phyloP scores from a whole-genome alignment of 2,113 vertebrate species.

The Nycticorax nycticorax region DNA sequence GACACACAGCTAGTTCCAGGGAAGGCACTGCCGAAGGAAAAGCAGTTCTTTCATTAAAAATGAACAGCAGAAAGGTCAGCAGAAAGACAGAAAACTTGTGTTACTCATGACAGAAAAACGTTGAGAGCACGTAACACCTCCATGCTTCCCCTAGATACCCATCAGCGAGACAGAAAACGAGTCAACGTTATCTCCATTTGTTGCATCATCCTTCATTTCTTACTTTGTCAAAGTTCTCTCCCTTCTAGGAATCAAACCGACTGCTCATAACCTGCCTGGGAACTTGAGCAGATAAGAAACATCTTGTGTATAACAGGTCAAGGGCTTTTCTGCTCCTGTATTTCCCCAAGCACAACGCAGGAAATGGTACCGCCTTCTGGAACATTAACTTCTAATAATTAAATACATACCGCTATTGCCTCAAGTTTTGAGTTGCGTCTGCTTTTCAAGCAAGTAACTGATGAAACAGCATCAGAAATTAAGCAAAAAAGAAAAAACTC shows the following conservation, averaged over 20 bases:
- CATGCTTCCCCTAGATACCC: background rate
- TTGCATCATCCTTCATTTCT: constrained; percentile 33
- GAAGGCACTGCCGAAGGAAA: background rate
- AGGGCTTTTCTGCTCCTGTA: background rate
- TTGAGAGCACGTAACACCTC: background rate
- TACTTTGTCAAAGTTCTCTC: background rate
- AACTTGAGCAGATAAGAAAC: background rate
- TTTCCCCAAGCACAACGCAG: background rate
- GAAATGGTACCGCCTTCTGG: fast-evolving
- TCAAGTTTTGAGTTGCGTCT: background rate
- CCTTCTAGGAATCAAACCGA: constrained; percentile 43
- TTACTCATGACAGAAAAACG: background rate
- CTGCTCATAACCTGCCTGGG: background rate
- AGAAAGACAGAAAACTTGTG: background rate
- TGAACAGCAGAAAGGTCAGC: background rate
- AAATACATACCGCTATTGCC: background rate
- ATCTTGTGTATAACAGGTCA: background rate
- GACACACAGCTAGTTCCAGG: background rate
- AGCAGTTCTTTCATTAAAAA: background rate
- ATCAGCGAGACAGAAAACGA: background rate
- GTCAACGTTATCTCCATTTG: background rate
- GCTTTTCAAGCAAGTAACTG: background rate
- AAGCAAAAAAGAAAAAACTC: background rate
- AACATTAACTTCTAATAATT: background rate
- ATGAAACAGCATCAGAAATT: background rate